Evolutionary conservation across 2,888 invertebrate species (phyloP).

Genomic region (Eristalis pertinax): DNA sequence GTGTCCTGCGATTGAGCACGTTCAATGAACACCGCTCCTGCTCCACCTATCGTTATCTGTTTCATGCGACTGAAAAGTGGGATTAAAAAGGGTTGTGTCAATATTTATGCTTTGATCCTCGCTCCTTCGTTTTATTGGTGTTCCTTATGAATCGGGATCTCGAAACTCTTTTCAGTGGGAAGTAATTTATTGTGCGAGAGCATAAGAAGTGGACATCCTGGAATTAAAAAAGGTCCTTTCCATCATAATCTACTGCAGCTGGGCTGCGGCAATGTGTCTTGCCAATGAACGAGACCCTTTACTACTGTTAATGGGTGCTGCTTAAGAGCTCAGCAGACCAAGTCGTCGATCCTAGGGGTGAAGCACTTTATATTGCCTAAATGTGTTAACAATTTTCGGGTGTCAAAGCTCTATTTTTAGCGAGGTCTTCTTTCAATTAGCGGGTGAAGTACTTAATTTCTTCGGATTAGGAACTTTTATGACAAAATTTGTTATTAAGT

Average conservation of each 20-base stretch:
- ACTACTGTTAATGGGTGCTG: neutral
- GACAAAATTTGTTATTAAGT: no score
- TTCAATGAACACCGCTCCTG: slow-evolving; percentile 25
- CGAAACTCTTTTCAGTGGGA: slow-evolving; percentile 21
- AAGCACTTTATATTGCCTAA: no score
- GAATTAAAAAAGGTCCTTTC: neutral
- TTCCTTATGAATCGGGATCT: neutral
- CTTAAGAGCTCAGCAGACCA: neutral
- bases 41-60: slow-evolving; percentile 29
- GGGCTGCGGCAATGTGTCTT: neutral
- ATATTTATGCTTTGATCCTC: slow-evolving; percentile 34
- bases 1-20: slow-evolving; percentile 50
- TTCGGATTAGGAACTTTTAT: no score
- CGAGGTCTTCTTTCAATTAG: no score
- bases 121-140: neutral
- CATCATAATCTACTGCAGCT: neutral
- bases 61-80: slow-evolving; percentile 18
- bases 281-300: neutral
- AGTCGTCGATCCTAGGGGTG: neutral
- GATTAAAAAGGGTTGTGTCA: slow-evolving; percentile 35
- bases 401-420: no score
- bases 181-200: slow-evolving; percentile 5
- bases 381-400: no score
- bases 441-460: no score
- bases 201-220: neutral